Base-by-base conservation (phyloP, 2,113 vertebrate genomes). In the Oncorhynchus mykiss region DNA sequence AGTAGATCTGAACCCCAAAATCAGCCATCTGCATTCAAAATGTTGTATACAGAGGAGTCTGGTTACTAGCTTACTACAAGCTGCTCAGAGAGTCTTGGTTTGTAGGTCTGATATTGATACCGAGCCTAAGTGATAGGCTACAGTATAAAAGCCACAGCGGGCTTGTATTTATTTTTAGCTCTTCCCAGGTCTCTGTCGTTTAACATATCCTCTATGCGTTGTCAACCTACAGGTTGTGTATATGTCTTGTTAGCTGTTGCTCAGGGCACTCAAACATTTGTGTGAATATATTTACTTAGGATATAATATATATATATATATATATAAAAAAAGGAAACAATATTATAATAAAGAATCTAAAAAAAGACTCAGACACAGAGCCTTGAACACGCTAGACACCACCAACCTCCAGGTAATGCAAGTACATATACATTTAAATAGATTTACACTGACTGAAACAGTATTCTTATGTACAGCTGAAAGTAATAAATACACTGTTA, bases 371-470 rank as follows among this genome's bases (percentile, higher is more conserved):
- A 91, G 92, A 95, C 91, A 88, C 93, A 94, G 95, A 97, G 96
- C 93, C 92, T 96, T 95, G 95, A 95, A 97, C 95, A 94, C 93
- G 89, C 93, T 92, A 96, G 82, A 94, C 97, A 94, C 93, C 92
- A 94, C 96, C 96, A 81, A 82, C 92, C 93, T 93, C 92, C 91
- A 93, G 97, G 96, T 94, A 93, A 97, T 94, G 97, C 94, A 94
- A 96, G 95, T 96, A 95, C 93, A 96, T 98, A 98, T 98, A 99
- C 97, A 98, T 99, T 97, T 98, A 97, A 94, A 94, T 91, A 96
- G 95, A 97, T 96, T 92, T 98, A 99, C 94, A 99, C 95, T 86
- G 90, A 97, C 95, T 86, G 89, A 97, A 92, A 93, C 94, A 95
- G 95, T 97, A 97, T 95, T 90, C 85, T 90, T 99, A 98, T 99